Conservation (phyloP, 2,888 invertebrate genomes). For the Microplitis manilae region DNA sequence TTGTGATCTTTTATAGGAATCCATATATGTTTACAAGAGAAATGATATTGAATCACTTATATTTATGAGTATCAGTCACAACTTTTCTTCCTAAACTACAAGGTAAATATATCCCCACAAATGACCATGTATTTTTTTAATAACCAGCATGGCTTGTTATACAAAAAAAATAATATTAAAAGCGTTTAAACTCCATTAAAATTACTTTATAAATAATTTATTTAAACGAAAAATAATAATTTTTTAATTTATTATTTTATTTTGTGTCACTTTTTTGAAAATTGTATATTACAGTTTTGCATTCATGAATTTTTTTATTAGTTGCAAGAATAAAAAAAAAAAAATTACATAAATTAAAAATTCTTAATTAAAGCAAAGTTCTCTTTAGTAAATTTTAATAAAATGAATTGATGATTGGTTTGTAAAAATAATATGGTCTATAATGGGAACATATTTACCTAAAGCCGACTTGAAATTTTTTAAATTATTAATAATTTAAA, state of each 20-base stretch:
- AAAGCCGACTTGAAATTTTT: not conserved
- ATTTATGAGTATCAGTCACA: not conserved
- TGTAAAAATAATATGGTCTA: conserved; percentile 1
- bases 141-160: not conserved
- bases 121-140: not conserved
- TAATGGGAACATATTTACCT: not conserved
- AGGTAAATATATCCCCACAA: not conserved
- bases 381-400: not conserved
- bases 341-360: not conserved
- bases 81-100: not conserved
- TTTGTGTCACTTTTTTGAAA: no score
- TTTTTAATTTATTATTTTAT: no score
- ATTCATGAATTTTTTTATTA: no score
- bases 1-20: not conserved
- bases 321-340: not conserved
- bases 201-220: no score
- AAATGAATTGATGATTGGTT: not conserved
- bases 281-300: no score
- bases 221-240: no score
- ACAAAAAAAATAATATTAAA: not conserved
- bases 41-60: not conserved
- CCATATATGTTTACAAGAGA: not conserved
- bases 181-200: no score
- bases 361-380: not conserved
- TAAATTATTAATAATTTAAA: not conserved